Percentiles rank a stretch among this genome's conserved stretches.
phyloP scores from a whole-genome alignment of 2,113 vertebrate genomes.

The Peromyscus californicus region DNA sequence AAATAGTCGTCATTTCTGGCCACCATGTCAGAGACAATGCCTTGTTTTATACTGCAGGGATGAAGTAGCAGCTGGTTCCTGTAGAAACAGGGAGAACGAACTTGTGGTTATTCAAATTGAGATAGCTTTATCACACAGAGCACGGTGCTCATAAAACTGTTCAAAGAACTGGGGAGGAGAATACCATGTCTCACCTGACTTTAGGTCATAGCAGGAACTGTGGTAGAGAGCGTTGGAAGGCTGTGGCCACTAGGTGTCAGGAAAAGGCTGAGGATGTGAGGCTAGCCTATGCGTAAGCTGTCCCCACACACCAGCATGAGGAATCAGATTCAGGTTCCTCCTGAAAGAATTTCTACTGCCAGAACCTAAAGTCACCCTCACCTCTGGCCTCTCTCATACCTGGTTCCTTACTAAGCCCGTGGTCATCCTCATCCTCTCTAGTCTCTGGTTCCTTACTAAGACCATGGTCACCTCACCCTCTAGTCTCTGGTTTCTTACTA shows the following conservation, averaged over 20 bases:
- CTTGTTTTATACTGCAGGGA: background rate
- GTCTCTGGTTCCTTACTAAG: no score
- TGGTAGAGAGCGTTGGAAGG: background rate
- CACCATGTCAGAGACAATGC: background rate
- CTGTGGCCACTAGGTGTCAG: constrained; percentile 67
- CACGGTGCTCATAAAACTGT: background rate
- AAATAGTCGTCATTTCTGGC: background rate
- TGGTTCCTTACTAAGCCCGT: background rate
- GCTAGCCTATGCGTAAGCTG: background rate
- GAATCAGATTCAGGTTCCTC: background rate
- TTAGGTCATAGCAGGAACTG: background rate
- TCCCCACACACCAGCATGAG: background rate
- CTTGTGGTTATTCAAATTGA: background rate
- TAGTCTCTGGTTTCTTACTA: background rate
- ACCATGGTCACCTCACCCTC: background rate
- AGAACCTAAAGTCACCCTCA: background rate
- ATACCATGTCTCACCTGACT: background rate
- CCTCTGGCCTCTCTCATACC: background rate
- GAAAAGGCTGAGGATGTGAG: constrained; percentile 38
- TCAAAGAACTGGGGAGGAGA: background rate
- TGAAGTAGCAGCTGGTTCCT: background rate
- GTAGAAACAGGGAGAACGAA: background rate
- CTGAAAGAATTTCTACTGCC: background rate
- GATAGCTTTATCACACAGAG: background rate
- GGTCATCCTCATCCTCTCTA: no score